Conservation (phyloP, 2,888 invertebrate species). For the Atethmia centrago region DNA sequence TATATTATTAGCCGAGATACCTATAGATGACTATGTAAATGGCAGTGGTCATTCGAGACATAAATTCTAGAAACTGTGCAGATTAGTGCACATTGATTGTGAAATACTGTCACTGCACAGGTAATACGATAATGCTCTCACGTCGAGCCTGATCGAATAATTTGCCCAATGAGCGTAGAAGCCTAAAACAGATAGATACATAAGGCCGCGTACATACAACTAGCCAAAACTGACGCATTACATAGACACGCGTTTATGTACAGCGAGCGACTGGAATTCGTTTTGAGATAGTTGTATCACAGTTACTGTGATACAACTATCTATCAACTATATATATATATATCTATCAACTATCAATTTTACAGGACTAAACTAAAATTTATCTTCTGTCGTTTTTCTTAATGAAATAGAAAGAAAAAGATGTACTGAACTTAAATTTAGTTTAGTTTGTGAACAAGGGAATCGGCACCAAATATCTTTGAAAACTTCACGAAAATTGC, state of each 20-base stretch:
- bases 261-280: background rate
- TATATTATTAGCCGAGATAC: conserved; percentile 15
- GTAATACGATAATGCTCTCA: conserved; percentile 54
- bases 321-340: no score
- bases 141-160: conserved; percentile 51
- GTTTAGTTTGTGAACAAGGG: no score
- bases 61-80: conserved; percentile 40
- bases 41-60: conserved; percentile 24
- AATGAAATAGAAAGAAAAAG: no score
- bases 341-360: no score
- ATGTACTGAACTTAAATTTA: no score
- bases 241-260: background rate
- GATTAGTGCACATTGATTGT: conserved; percentile 49
- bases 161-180: conserved; percentile 24
- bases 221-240: background rate
- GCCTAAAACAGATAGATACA: background rate
- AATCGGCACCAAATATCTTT: no score
- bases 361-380: no score
- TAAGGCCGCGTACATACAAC: background rate
- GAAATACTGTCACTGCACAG: conserved; percentile 54
- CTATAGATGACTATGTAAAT: conserved; percentile 21
- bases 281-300: background rate
- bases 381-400: no score
- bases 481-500: no score
- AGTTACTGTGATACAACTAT: no score